These are phyloP conservation scores for Anoplopoma fimbria DNA, from an alignment of 2,113 vertebrate genomes.

Conservation along the genomic window DNA sequence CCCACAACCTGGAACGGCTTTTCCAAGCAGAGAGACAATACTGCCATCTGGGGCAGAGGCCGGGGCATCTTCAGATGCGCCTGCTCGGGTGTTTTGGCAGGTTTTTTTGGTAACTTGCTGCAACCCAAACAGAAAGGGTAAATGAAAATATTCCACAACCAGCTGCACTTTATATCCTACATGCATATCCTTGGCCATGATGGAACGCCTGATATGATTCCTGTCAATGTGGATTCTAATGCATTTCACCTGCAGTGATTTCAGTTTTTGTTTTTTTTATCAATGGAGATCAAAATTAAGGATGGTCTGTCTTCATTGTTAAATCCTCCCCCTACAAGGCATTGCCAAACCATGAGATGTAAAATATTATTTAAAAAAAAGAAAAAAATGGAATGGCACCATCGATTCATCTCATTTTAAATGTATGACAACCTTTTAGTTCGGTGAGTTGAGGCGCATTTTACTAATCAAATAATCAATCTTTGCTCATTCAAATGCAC, in stretches of 20 bases:
- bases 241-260: constrained; percentile 33
- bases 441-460: constrained; percentile 13
- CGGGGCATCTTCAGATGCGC: constrained; percentile 21
- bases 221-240: constrained; percentile 53
- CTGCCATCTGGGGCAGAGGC: constrained; percentile 17
- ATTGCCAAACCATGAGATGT: constrained; percentile 69
- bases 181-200: constrained; percentile 45
- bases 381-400: constrained; percentile 52
- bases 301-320: constrained; percentile 14
- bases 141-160: constrained; percentile 74
- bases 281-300: constrained; percentile 22
- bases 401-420: constrained; percentile 50
- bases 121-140: constrained; percentile 54
- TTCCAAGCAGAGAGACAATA: constrained; percentile 22
- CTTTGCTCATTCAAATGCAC: constrained; percentile 22
- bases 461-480: constrained; percentile 14
- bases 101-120: constrained; percentile 37
- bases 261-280: constrained; percentile 20
- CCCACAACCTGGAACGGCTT: constrained; percentile 17
- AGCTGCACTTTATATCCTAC: constrained; percentile 81
- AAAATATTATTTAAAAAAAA: constrained; percentile 56
- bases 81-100: constrained; percentile 33
- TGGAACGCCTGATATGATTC: constrained; percentile 60
- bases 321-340: constrained; percentile 11
- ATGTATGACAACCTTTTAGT: constrained; percentile 25